These are phyloP conservation scores for Vanessa atalanta DNA, from an alignment of 1,140 invertebrate genomes.

Conservation along the genomic window DNA sequence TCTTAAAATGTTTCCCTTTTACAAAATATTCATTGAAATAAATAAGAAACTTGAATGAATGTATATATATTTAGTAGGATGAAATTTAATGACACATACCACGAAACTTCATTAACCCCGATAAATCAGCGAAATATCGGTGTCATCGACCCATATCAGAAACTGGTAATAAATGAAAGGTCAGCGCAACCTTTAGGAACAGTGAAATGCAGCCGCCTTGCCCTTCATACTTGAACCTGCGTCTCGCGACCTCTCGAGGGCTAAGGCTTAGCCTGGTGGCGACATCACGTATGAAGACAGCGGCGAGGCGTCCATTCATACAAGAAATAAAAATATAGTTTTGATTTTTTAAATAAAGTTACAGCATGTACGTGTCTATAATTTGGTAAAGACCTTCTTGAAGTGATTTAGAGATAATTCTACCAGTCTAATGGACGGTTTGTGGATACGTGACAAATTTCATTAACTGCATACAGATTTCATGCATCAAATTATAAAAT, in stretches of 20 bases:
- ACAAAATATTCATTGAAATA: no score
- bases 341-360: no score
- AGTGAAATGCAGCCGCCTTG: slow-evolving; percentile 38
- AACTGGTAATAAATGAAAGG: slow-evolving; percentile 40
- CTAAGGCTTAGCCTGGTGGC: not conserved
- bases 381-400: no score
- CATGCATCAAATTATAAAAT: no score
- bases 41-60: not conserved
- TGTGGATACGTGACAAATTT: no score
- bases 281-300: not conserved
- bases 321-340: no score
- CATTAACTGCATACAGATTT: no score
- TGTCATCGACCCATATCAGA: slow-evolving; percentile 30
- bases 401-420: no score
- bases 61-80: not conserved
- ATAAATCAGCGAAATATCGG: slow-evolving; percentile 18
- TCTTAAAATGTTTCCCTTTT: no score
- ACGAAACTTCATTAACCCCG: slow-evolving; percentile 2
- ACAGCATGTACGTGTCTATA: no score
- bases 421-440: no score
- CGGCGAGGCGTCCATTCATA: no score
- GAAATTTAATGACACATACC: not conserved
- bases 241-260: slow-evolving; percentile 28
- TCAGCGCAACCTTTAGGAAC: slow-evolving; percentile 41
- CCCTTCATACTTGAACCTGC: slow-evolving; percentile 67